A percentile compares a stretch with the other conserved stretches of the same genome.
These are phyloP conservation scores for Agrilus mali DNA, from an alignment of 2,888 invertebrate species.

Conservation along the genomic window DNA sequence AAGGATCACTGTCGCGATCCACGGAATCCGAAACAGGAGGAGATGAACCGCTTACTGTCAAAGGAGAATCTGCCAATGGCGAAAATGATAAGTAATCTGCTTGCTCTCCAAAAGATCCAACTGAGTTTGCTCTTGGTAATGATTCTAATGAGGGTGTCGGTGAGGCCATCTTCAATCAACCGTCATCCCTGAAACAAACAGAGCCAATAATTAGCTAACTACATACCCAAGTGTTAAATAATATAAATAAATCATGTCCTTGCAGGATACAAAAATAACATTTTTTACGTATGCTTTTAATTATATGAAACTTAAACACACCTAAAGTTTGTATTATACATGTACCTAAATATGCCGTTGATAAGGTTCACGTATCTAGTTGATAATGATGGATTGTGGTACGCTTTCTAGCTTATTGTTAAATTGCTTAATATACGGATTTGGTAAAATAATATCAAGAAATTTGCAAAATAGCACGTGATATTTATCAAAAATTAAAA, in stretches of 20 bases:
- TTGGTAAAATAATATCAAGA: no score
- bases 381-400: conserved; percentile 4
- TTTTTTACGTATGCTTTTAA: no score
- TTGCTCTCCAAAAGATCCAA: conserved; percentile 75
- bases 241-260: no score
- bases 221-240: no score
- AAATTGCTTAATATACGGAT: no score
- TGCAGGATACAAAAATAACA: no score
- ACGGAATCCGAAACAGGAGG: conserved; percentile 77
- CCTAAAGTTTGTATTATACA: no score
- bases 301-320: no score
- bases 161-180: conserved; percentile 88
- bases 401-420: neutral
- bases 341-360: no score
- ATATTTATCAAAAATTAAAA: no score
- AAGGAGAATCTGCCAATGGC: conserved; percentile 52
- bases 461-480: no score
- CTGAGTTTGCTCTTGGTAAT: conserved; percentile 80
- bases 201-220: conserved; percentile 15
- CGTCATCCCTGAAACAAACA: conserved; percentile 65
- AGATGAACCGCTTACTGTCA: conserved; percentile 78
- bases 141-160: conserved; percentile 87
- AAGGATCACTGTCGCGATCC: conserved; percentile 44
- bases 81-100: conserved; percentile 57
- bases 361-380: conserved; percentile 1